These are phyloP conservation scores for Hoplostethus atlanticus DNA, from an alignment of 2,797 vertebrate species.

Conservation along the genomic window DNA sequence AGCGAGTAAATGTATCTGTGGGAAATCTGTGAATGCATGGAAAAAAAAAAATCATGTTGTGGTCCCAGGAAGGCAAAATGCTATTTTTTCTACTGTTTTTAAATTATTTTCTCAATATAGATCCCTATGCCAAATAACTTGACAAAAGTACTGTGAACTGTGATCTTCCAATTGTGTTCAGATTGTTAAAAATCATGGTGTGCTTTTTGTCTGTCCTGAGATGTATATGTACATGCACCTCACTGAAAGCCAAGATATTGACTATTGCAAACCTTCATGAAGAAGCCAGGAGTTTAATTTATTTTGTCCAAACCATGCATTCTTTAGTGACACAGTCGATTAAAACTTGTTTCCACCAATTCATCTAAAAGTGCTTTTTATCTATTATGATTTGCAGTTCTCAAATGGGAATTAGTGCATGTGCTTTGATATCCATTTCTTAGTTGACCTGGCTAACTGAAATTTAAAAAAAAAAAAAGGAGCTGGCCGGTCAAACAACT, in stretches of 20 bases:
- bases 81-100: conserved; percentile 84
- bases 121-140: conserved; percentile 85
- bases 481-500: conserved; percentile 14
- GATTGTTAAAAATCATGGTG: conserved; percentile 73
- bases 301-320: conserved; percentile 44
- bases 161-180: conserved; percentile 76
- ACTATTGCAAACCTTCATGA: conserved; percentile 53
- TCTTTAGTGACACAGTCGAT: conserved; percentile 48
- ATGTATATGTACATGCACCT: conserved; percentile 63
- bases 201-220: conserved; percentile 76
- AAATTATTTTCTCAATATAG: conserved; percentile 83
- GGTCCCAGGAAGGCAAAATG: conserved; percentile 80
- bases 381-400: conserved; percentile 31
- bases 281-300: conserved; percentile 58
- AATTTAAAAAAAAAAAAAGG: conserved; percentile 34
- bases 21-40: conserved; percentile 86
- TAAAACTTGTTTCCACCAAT: conserved; percentile 20
- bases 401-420: conserved; percentile 34
- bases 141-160: conserved; percentile 84
- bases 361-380: conserved; percentile 46
- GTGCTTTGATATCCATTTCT: conserved; percentile 41
- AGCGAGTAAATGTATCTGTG: conserved; percentile 83
- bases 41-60: conserved; percentile 67
- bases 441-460: conserved; percentile 42
- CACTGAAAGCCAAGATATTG: conserved; percentile 65